Conservation (phyloP, 2,113 vertebrate species). For the Pipa parva region DNA sequence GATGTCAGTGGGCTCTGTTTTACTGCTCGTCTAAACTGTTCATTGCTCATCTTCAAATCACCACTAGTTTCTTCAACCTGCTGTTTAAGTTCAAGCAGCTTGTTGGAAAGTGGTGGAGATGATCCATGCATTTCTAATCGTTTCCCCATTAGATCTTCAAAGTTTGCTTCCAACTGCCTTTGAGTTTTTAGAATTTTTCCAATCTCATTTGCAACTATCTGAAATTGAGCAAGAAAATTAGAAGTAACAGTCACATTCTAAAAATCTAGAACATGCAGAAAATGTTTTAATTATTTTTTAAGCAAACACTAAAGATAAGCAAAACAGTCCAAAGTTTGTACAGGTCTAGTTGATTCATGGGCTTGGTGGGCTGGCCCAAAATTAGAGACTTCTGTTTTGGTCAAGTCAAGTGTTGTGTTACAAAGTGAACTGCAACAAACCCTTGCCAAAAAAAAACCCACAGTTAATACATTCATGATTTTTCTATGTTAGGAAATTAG, state of each 20-base stretch:
- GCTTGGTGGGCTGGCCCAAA: too few species aligned
- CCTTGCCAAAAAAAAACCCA: too few species aligned
- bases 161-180: conserved; percentile 39
- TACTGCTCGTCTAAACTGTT: conserved; percentile 38
- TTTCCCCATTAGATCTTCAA: conserved; percentile 16
- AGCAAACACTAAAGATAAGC: too few species aligned
- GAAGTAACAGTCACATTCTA: not conserved
- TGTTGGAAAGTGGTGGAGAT: not conserved
- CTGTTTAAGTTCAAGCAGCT: not conserved
- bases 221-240: conserved; percentile 1
- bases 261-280: too few species aligned
- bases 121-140: conserved; percentile 16
- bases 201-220: conserved; percentile 52
- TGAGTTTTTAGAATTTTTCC: conserved; percentile 36
- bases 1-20: conserved; percentile 47
- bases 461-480: too few species aligned
- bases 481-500: too few species aligned
- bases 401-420: too few species aligned
- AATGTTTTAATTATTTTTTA: too few species aligned
- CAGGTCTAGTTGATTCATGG: too few species aligned
- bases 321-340: too few species aligned
- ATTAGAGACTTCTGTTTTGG: too few species aligned
- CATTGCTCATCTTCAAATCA: conserved; percentile 43
- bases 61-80: conserved; percentile 30
- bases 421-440: too few species aligned